phyloP scores from a whole-genome alignment of 2,888 invertebrate genomes.

The Drosophila tripunctata region DNA sequence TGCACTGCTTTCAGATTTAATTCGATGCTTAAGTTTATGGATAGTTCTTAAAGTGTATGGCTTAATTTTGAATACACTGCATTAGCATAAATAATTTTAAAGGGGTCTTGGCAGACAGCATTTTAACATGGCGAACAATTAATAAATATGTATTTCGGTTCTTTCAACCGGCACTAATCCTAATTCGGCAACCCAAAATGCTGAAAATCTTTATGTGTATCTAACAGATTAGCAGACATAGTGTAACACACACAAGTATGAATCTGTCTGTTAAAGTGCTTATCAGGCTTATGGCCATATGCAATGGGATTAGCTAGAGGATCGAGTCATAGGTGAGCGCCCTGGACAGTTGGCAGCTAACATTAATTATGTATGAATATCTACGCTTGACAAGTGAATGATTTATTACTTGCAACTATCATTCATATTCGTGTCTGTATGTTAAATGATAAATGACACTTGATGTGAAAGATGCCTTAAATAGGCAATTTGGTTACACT shows the following conservation, averaged over 20 bases:
- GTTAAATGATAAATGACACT: conserved; percentile 9
- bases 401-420: conserved; percentile 40
- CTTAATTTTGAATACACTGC: not conserved
- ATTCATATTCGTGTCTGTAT: conserved; percentile 3
- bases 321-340: conserved; percentile 4
- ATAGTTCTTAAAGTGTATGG: not conserved
- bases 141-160: conserved; percentile 42
- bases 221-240: conserved; percentile 15
- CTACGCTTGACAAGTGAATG: conserved; percentile 38
- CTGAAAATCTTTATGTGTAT: conserved; percentile 20
- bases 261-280: conserved; percentile 9
- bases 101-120: not conserved
- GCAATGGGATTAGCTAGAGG: conserved; percentile 5
- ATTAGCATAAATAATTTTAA: conserved; percentile 7
- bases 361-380: conserved; percentile 39
- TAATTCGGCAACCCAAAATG: conserved; percentile 33
- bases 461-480: not conserved
- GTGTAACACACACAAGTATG: conserved; percentile 1
- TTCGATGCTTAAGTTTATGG: not conserved
- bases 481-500: not conserved
- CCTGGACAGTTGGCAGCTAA: conserved; percentile 15
- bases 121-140: conserved; percentile 37
- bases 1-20: not conserved
- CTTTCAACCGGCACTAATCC: conserved; percentile 22
- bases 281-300: conserved; percentile 11